Evolutionary conservation across 2,888 invertebrate genomes (phyloP), one percentile per base, ranked within the genome.

Genomic region (Argyra leucocephala): DNA sequence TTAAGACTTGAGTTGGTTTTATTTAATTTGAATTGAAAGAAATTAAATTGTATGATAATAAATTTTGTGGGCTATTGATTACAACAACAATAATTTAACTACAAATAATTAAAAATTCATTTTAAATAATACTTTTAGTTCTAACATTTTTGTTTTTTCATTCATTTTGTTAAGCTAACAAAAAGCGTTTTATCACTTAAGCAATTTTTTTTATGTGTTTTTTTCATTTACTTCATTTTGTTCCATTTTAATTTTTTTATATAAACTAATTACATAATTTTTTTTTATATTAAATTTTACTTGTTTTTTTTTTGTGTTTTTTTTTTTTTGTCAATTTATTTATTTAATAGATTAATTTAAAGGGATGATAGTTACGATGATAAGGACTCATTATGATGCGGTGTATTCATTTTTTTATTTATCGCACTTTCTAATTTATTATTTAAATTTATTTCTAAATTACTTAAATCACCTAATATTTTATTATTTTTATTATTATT

Each of bases 341-440:
- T 26, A 61, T 10, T 62, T 69, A 65, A 59, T 68, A 65, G 61
- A 64, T 61, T 61, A 65, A 66, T 65, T 58, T 48, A 3, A 15
- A 48, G 67, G 66, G 68, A 66, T 71, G 70, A 69, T 65, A 71
- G 67, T 71, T 70, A 70, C 68, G 69, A 68, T 69, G 71, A 70
- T 71, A 70, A 71, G 70, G 71, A 69, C 70, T 69, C 67, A 66
- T 66, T 67, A 67, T 68, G 65, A 65, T 26, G 31, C 60, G 18
- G 31, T n/a, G 37, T 57, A 15, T 48, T 26, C 21, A 26, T 60
- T 26, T 60, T 26, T 18, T 59, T 26, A 24, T 59, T 65, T 63
- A 62, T 64, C 22, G 31, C 66, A 68, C 69, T 70, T 71, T 68
- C 68, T 69, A 67, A 69, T 69, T 59, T 63, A 57, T 61, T 61